Conservation (phyloP, 2,888 invertebrate genomes). For the Microdon myrmicae region DNA sequence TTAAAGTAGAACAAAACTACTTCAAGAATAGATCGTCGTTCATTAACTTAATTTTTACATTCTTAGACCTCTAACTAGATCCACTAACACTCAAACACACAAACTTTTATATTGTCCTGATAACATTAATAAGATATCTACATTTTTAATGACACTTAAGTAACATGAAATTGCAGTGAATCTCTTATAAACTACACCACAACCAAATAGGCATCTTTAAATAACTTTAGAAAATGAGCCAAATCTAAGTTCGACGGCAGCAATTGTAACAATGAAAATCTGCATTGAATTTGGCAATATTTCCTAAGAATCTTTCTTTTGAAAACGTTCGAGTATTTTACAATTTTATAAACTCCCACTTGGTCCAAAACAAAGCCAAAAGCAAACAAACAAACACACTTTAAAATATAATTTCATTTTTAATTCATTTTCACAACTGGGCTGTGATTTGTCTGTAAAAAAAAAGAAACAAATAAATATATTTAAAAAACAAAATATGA, state of each 20-base stretch:
- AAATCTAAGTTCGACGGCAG: slow-evolving; percentile 6
- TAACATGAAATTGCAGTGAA: neutral
- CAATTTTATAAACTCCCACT: slow-evolving; percentile 21
- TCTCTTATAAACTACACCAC: neutral
- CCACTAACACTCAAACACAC: too few species aligned
- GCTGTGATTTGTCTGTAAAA: slow-evolving; percentile 59
- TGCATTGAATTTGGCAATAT: slow-evolving; percentile 64
- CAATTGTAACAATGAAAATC: slow-evolving; percentile 55
- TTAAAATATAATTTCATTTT: slow-evolving; percentile 35
- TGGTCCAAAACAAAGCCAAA: slow-evolving; percentile 33
- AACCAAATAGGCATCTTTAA: slow-evolving; percentile 10
- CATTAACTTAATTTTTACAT: too few species aligned
- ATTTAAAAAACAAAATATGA: slow-evolving; percentile 36
- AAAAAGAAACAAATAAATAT: slow-evolving; percentile 36
- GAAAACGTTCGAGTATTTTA: slow-evolving; percentile 46
- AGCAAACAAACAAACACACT: slow-evolving; percentile 38
- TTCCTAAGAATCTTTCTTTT: slow-evolving; percentile 10
- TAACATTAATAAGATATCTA: neutral
- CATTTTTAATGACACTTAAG: neutral
- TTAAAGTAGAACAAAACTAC: slow-evolving; percentile 26
- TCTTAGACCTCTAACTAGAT: too few species aligned
- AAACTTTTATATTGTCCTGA: neutral
- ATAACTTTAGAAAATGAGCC: slow-evolving; percentile 38
- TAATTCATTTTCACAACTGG: slow-evolving; percentile 57
- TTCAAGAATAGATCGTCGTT: too few species aligned